phyloP scores from a whole-genome alignment of 2,888 invertebrate species.

The Rotaria macrura region DNA sequence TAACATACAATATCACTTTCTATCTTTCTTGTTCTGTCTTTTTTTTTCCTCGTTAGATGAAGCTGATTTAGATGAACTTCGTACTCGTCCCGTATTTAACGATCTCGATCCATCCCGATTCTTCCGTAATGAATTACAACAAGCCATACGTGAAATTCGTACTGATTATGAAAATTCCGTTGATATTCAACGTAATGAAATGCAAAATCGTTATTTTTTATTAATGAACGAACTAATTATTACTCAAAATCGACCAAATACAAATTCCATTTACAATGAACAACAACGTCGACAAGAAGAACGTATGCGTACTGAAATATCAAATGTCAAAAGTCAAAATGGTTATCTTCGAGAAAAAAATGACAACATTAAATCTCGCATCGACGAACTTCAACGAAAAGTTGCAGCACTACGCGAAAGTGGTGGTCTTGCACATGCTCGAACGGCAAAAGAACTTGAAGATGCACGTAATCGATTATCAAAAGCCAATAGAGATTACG shows the following conservation, averaged over 20 bases:
- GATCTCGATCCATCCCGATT: conserved; percentile 31
- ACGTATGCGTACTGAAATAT: conserved; percentile 15
- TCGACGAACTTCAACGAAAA: conserved; percentile 25
- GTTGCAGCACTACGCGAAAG: conserved; percentile 19
- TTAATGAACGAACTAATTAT: conserved; percentile 25
- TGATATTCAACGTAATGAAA: conserved; percentile 23
- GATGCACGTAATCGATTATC: neutral
- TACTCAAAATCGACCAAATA: neutral
- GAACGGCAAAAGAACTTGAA: neutral
- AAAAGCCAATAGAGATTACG: neutral
- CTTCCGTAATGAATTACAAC: conserved; percentile 28
- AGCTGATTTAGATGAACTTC: conserved; percentile 26
- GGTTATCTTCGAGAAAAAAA: conserved; percentile 26
- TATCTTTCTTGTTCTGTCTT: neutral
- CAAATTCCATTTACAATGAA: conserved; percentile 16
- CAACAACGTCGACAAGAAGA: conserved; percentile 20
- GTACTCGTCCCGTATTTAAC: conserved; percentile 14
- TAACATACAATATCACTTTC: neutral
- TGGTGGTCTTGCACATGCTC: neutral
- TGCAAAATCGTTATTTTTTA: conserved; percentile 27
- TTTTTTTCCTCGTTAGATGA: neutral
- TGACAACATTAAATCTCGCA: conserved; percentile 21
- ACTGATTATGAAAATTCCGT: conserved; percentile 29
- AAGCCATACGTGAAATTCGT: conserved; percentile 32
- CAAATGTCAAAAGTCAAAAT: conserved; percentile 12